These are phyloP conservation scores for Mesoclemmys tuberculata DNA, from an alignment of 2,113 vertebrate species.

Conservation along the genomic window DNA sequence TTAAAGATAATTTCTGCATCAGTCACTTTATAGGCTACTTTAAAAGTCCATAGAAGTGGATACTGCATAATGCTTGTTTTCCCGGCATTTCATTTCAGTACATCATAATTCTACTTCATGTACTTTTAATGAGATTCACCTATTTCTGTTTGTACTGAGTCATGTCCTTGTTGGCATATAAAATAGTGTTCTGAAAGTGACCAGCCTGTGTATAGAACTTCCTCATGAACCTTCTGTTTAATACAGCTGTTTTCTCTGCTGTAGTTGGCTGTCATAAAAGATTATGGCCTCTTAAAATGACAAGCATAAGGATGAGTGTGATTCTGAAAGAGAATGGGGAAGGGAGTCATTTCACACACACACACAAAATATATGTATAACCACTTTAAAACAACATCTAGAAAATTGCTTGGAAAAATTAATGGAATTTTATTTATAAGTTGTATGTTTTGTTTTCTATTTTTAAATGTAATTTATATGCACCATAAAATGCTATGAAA, in stretches of 20 bases:
- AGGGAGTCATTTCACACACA: background rate
- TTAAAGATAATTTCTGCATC: no score
- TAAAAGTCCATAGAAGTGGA: background rate
- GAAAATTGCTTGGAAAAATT: background rate
- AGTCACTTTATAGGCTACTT: no score
- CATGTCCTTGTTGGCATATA: slow-evolving; percentile 33
- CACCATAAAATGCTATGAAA: slow-evolving; percentile 25
- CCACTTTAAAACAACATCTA: slow-evolving; percentile 11
- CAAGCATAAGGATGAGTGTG: background rate
- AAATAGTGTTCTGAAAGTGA: slow-evolving; percentile 34
- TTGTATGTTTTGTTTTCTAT: slow-evolving; percentile 4
- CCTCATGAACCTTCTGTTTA: background rate
- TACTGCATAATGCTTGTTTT: background rate
- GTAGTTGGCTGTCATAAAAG: background rate
- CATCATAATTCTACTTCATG: slow-evolving; percentile 35
- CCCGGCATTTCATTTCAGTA: slow-evolving; percentile 29
- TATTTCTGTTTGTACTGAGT: slow-evolving; percentile 58
- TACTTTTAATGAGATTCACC: slow-evolving; percentile 43
- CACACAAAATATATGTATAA: background rate
- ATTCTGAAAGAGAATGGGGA: background rate
- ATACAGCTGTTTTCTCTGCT: background rate
- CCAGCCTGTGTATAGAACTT: background rate
- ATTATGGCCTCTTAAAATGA: background rate
- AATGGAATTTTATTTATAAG: slow-evolving; percentile 22
- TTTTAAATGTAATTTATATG: background rate